These are phyloP conservation scores for Alexandromys fortis DNA, from an alignment of 2,113 vertebrate genomes.

Conservation along the genomic window DNA sequence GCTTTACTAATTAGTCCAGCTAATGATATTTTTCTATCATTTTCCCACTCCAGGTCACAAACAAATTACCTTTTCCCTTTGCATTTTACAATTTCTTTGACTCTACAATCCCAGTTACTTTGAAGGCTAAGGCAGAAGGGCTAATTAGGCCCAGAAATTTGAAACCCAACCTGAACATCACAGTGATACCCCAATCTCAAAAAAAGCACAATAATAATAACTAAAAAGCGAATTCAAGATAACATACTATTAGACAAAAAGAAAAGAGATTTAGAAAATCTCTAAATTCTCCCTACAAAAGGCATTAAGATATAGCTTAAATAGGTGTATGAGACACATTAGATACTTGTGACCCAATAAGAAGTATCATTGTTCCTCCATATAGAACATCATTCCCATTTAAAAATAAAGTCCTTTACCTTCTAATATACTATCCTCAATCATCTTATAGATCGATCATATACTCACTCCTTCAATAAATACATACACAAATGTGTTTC, in stretches of 20 bases:
- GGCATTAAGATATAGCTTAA: neutral
- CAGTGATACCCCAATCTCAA: neutral
- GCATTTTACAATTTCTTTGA: conserved; percentile 38
- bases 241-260: neutral
- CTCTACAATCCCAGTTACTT: neutral
- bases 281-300: neutral
- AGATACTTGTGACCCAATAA: neutral
- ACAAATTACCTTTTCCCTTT: neutral
- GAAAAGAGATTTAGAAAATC: neutral
- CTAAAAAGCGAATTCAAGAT: conserved; percentile 42
- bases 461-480: conserved; percentile 27
- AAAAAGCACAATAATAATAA: neutral
- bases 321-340: neutral
- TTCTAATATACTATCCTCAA: neutral
- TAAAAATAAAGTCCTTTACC: conserved; percentile 29
- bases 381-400: conserved; percentile 23
- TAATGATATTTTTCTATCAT: neutral
- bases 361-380: conserved; percentile 20
- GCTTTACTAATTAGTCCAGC: neutral
- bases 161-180: neutral
- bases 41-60: neutral
- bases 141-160: neutral
- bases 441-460: neutral
- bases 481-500: neutral
- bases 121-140: neutral